phyloP scores from a whole-genome alignment of 2,888 invertebrate genomes.

The Subacronicta megacephala region DNA sequence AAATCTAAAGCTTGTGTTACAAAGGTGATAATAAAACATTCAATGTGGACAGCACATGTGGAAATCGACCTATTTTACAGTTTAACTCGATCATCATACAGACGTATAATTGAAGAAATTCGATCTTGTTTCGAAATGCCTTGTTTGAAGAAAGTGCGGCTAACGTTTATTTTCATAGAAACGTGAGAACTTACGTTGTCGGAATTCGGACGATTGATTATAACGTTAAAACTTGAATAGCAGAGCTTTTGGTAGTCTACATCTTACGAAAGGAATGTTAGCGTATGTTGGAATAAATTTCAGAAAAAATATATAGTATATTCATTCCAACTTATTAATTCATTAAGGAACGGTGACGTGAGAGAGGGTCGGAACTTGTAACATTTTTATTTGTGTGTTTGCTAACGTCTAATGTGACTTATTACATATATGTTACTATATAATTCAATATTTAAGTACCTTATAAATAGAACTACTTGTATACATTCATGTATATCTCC shows the following conservation, averaged over 20 bases:
- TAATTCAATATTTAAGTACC: no score
- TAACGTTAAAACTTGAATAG: slow-evolving; percentile 17
- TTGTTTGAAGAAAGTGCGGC: slow-evolving; percentile 56
- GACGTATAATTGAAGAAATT: slow-evolving; percentile 67
- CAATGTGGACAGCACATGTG: slow-evolving; percentile 52
- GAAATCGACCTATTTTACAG: slow-evolving; percentile 33
- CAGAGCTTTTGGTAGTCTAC: slow-evolving; percentile 3
- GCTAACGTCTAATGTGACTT: no score
- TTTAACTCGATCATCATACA: slow-evolving; percentile 46
- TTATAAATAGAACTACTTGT: no score
- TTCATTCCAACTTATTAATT: no score
- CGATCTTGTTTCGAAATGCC: slow-evolving; percentile 58
- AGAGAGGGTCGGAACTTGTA: no score
- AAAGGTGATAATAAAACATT: slow-evolving; percentile 60
- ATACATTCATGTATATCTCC: no score
- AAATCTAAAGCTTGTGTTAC: slow-evolving; percentile 30
- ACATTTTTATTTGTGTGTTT: no score
- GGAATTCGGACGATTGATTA: slow-evolving; percentile 25
- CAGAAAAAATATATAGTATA: no score
- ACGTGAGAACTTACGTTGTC: slow-evolving; percentile 37
- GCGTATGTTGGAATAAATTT: background rate
- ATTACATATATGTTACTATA: no score
- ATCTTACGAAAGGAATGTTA: slow-evolving; percentile 5
- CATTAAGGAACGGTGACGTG: no score
- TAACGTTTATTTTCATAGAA: slow-evolving; percentile 51